Base-by-base conservation (phyloP, 2,113 vertebrate genomes). In the Clupea harengus region DNA sequence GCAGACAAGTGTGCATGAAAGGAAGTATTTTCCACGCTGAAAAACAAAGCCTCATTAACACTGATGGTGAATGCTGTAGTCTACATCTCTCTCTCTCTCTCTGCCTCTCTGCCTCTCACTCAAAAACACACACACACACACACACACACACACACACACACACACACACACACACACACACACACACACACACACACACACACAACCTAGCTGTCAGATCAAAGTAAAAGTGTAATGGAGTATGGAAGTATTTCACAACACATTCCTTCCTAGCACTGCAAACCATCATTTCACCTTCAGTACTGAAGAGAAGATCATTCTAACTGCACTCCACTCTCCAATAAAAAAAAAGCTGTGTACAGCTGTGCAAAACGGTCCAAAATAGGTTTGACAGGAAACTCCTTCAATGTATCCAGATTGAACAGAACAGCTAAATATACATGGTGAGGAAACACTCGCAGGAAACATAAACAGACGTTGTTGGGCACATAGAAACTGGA, bases 391-490 rank as follows among this genome's bases (percentile, higher is more conserved):
- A 15, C 72, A 78, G 72, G 72, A 78, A 78, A 78, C 72, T 32
- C 32, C 25, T 39, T 32, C 28, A 78, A 78, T 78, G 72, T 32
- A 78, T 78, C 72, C 72, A 39, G 28, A 78, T 78, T 78, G 72
- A 32, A 39, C 72, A 78, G 18, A 78, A 78, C 15, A 11, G 28
- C 72, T 78, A 78, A 78, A 78, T 78, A 39, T 78, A 78, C 72
- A 78, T 13, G 72, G 72, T 13, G 72, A 78, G 72, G 72, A 78
- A 78, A 78, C 72, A 32, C 72, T 32, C 28, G 39, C 72, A 78
- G 72, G 72, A 78, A 78, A 78, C 72, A 78, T 78, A 78, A 78
- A 78, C 72, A 78, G 72, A 72, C 72, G 32, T 17, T 78, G 72
- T 39, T 78, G 32, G 25, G 32, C 72, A 28, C 72, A 39, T 15